A percentile compares a stretch with the other conserved stretches of the same genome.
Conservation (phyloP, 1,140 invertebrate genomes). For the Panulirus ornatus region DNA sequence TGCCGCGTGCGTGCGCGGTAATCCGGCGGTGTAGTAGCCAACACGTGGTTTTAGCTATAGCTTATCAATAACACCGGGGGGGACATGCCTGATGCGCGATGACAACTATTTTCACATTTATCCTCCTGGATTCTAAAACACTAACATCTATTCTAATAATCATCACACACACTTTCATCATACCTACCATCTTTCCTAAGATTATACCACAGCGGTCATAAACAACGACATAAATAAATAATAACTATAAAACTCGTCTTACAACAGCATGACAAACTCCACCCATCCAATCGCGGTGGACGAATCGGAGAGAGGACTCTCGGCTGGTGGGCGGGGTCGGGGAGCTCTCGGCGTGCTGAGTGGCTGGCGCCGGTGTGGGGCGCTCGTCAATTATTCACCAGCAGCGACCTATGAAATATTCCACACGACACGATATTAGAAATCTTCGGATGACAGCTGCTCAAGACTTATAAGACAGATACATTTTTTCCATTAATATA, state of each 20-base stretch:
- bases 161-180: too few relatives aligned
- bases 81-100: constrained; percentile 32
- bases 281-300: not conserved
- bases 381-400: not conserved
- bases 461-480: not conserved
- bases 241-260: not conserved
- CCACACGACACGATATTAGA: constrained; percentile 23
- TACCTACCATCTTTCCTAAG: too few relatives aligned
- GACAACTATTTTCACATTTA: too few relatives aligned
- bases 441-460: constrained; percentile 13
- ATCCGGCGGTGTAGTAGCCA: constrained; percentile 9
- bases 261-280: not conserved
- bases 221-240: not conserved
- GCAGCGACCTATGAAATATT: constrained; percentile 28
- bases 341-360: not conserved
- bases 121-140: not conserved
- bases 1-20: constrained; percentile 3
- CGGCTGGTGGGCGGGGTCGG: not conserved
- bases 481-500: too few relatives aligned
- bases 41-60: constrained; percentile 42
- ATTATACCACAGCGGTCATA: not conserved
- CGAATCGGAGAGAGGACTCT: not conserved
- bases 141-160: not conserved
- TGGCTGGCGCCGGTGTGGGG: not conserved
- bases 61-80: constrained; percentile 25